These are phyloP conservation scores for Anastrepha obliqua DNA, from an alignment of 1,140 invertebrate genomes.

Conservation along the genomic window DNA sequence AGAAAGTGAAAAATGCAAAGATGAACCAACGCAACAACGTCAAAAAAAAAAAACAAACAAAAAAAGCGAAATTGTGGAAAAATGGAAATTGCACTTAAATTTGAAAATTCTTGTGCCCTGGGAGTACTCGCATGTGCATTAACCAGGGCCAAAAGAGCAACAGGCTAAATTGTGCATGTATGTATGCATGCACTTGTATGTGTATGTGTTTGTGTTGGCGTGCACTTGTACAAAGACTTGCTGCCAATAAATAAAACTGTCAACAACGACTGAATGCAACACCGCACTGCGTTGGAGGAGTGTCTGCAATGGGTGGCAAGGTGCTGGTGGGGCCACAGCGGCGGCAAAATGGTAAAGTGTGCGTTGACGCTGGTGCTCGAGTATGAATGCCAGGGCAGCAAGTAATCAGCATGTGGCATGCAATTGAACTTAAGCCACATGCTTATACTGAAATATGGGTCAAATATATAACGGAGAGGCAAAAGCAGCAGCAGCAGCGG, in stretches of 20 bases:
- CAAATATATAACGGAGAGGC: slow-evolving; percentile 23
- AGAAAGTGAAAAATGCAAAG: slow-evolving; percentile 6
- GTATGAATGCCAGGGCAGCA: slow-evolving; percentile 5
- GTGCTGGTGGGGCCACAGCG: neutral
- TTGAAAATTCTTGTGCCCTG: neutral
- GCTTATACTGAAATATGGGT: slow-evolving; percentile 38
- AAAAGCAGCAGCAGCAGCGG: neutral
- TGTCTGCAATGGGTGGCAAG: neutral
- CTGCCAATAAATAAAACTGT: slow-evolving; percentile 50
- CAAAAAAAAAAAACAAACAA: neutral
- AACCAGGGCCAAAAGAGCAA: neutral
- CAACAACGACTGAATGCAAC: slow-evolving; percentile 46
- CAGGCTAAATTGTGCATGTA: neutral
- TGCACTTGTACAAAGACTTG: neutral
- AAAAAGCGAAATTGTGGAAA: slow-evolving; percentile 39
- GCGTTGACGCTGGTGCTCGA: neutral
- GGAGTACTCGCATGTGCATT: neutral
- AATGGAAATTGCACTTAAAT: slow-evolving; percentile 44
- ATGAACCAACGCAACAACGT: neutral
- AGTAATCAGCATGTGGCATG: slow-evolving; percentile 51
- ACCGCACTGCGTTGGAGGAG: neutral
- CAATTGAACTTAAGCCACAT: slow-evolving; percentile 47
- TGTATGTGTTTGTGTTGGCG: neutral
- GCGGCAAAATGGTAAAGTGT: neutral
- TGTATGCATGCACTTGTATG: neutral